Base-by-base conservation (phyloP, 2,797 vertebrate species). In the Australoheros facetus region DNA sequence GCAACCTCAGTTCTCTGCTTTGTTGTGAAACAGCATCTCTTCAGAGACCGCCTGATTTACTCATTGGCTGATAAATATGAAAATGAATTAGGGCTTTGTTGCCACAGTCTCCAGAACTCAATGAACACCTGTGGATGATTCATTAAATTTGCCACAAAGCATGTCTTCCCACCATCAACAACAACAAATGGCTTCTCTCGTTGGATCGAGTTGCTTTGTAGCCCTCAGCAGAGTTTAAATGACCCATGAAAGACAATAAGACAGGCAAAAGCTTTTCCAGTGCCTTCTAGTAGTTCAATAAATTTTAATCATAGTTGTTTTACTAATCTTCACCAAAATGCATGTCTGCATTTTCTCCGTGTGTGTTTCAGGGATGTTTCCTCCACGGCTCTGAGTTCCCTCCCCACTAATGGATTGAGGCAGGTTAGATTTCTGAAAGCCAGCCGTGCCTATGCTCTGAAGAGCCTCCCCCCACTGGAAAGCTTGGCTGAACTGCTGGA, bases 391-490 rank as follows among this genome's bases (percentile, higher is more conserved):
- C 95, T 99, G 85, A 95, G 83, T 37, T 95, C 95, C 28, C 94
- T 99, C 75, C 98, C 98, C 2, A 82, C 76, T 56, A 92, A 92
- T 80, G 98, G 98, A 53, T 91, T 99, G 92, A 94, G 93, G 88
- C 91, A 95, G 85, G 94, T 99, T 82, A 97, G 92, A 93, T 96
- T 94, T 89, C 93, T 99, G 76, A 95, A 90, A 73, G 97, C 97
- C 60, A 94, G 66, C 58, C 97, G 95, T 5, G 89, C 96, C 5
- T 96, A 96, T 48, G 94, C 95, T 72, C 95, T 99, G 70, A 99
- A 98, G 94, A 97, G 94, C 72, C 97, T 99, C 58, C 98, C 98
- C n/a, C 96, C 95, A 0, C 93, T 98, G 89, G 96, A 97, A 39
- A 95, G 93, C 85, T 93, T 98, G 78, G 79, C 91, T 7, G 94